Base-by-base conservation (phyloP, 2,888 invertebrate species). In the Drosophila atroscutellata region DNA sequence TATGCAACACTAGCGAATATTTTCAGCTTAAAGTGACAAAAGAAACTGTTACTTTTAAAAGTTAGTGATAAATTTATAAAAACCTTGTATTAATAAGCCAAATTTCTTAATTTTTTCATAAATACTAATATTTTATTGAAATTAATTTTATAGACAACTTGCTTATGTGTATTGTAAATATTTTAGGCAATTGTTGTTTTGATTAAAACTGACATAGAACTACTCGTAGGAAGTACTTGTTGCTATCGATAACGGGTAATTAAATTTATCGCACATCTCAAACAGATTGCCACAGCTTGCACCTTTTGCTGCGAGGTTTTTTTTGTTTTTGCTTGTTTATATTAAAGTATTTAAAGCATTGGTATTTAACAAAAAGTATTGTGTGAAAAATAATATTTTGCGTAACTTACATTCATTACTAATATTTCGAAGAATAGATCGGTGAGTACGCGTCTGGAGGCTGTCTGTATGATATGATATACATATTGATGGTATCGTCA, bases 321-420 rank as follows among this genome's bases (percentile, higher is more conserved):
- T 67, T 69, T 84, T 79, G 65, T 72, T 82, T 89, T 81, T 71
- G 78, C 67, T 73, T 83, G 69, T 77, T 83, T 83, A 69, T 81
- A 73, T 70, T 72, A 51, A 83, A 63, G 66, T 61, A 76, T 55
- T 54, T 67, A 57, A 65, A 37, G 52, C 39, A 30, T 70, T 69
- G 56, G 15, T 51, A 59, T 50, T 59, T 37, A 62, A 62, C 42
- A 50, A 62, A 56, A 65, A 56, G 50, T 24, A 52, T 59, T 39
- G 55, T 34, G 59, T 39, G 13, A 50, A 37, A 51, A 20, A 30
- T 60, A 26, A 59, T 58, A 64, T 59, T 47, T 49, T 50, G 51
- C 24, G 37, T 50, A 67, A 36, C 61, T 34, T 13, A 50, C 34
- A 34, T 37, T 51, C 6, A 20, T 24, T 66, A 32, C 5, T 18